phyloP scores from a whole-genome alignment of 2,888 invertebrate genomes.

The Andrena minutula region DNA sequence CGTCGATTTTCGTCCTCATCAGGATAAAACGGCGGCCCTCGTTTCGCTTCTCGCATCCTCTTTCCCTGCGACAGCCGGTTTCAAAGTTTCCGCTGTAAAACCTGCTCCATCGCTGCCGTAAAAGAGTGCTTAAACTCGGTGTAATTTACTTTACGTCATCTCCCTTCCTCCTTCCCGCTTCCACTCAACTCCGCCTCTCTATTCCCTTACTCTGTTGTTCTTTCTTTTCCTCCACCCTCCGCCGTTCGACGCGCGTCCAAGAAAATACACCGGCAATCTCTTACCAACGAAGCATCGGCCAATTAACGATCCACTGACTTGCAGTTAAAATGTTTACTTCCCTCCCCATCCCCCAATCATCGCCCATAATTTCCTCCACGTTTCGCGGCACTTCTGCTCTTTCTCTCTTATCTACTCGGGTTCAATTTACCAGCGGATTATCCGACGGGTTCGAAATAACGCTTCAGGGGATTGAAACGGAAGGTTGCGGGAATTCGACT shows the following conservation, averaged over 20 bases:
- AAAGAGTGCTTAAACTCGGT: conserved; percentile 65
- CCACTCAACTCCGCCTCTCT: background rate
- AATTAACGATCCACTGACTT: conserved; percentile 11
- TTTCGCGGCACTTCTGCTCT: background rate
- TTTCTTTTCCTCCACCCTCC: background rate
- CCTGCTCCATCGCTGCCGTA: conserved; percentile 55
- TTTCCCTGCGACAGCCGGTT: conserved; percentile 41
- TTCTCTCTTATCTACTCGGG: background rate
- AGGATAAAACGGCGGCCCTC: conserved; percentile 38
- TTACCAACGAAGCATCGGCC: conserved; percentile 6
- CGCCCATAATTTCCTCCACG: conserved; percentile 1
- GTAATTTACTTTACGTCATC: conserved; percentile 69
- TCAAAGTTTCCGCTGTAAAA: conserved; percentile 66
- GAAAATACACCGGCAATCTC: conserved; percentile 18
- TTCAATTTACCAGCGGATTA: conserved; percentile 6
- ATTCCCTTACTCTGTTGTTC: background rate
- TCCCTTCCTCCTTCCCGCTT: background rate
- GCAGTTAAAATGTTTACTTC: background rate
- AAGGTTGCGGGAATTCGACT: conserved; percentile 22
- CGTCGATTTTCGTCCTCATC: conserved; percentile 46
- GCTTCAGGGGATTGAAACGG: background rate
- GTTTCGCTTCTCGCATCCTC: conserved; percentile 16
- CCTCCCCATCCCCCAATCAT: background rate
- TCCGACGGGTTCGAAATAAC: conserved; percentile 8
- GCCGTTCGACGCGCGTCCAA: background rate